Conservation (phyloP, 1,140 invertebrate species). For the Amyelois transitella region DNA sequence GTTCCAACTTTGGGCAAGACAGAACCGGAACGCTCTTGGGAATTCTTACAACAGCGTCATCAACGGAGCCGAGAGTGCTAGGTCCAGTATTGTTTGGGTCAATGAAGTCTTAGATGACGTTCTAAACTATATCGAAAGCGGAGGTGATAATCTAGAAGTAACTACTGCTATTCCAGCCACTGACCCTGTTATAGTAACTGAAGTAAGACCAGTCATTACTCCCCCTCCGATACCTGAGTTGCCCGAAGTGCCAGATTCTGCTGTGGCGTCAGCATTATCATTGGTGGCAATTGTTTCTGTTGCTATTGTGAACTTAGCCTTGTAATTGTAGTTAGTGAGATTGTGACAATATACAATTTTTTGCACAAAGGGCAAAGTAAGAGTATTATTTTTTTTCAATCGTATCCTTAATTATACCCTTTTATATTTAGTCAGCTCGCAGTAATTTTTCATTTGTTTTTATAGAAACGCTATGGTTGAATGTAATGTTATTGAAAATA, state of each 20-base stretch:
- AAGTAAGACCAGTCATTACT: constrained; percentile 3
- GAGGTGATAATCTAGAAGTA: constrained; percentile 13
- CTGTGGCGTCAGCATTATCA: not conserved
- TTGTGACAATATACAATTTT: too few relatives aligned
- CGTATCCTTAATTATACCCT: too few relatives aligned
- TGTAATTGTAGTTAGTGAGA: not conserved
- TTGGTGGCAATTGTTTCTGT: not conserved
- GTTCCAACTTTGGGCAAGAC: constrained; percentile 43
- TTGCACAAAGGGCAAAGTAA: too few relatives aligned
- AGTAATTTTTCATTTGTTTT: too few relatives aligned
- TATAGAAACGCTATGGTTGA: too few relatives aligned
- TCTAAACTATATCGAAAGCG: constrained; percentile 31
- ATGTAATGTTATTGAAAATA: too few relatives aligned
- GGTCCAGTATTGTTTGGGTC: constrained; percentile 26
- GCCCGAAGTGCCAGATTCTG: not conserved
- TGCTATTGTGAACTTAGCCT: not conserved
- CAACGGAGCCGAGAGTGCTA: constrained; percentile 21
- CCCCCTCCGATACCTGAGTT: not conserved
- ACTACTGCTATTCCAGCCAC: constrained; percentile 10
- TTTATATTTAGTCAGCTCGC: too few relatives aligned
- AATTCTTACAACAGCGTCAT: constrained; percentile 14
- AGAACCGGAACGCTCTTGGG: constrained; percentile 24
- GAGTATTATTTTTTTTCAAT: too few relatives aligned
- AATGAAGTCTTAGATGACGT: constrained; percentile 26
- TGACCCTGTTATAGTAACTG: constrained; percentile 8